Evolutionary conservation across 2,797 vertebrate genomes (phyloP).

Genomic region (Lacerta agilis): DNA sequence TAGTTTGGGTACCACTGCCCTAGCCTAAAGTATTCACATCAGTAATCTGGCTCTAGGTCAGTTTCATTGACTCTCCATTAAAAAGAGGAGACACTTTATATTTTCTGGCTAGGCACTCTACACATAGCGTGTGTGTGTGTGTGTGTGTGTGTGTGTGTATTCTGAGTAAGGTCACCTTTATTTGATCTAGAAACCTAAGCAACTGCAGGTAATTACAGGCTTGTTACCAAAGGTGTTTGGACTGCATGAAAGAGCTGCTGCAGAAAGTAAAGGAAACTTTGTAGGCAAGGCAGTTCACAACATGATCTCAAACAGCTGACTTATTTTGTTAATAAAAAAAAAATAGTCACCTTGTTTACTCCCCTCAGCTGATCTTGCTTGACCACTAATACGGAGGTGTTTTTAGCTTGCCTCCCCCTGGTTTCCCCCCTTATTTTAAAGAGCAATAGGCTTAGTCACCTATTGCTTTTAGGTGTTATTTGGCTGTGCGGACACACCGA

Average conservation of each 20-base stretch:
- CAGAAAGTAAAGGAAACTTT: slow-evolving; percentile 44
- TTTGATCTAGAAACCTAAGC: slow-evolving; percentile 10
- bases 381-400: neutral
- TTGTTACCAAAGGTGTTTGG: slow-evolving; percentile 58
- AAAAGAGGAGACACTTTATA: neutral
- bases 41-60: neutral
- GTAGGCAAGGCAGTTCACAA: slow-evolving; percentile 44
- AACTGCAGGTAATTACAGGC: slow-evolving; percentile 60
- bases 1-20: neutral
- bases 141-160: neutral
- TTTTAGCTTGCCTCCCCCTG: slow-evolving; percentile 21
- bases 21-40: neutral
- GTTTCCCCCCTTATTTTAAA: slow-evolving; percentile 44
- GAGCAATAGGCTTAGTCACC: neutral
- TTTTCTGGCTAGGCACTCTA: neutral
- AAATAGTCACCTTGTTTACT: slow-evolving; percentile 52
- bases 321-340: slow-evolving; percentile 17
- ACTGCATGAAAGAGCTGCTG: slow-evolving; percentile 42
- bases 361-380: slow-evolving; percentile 52
- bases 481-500: neutral
- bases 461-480: slow-evolving; percentile 3
- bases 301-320: neutral
- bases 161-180: neutral
- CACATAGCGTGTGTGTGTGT: neutral
- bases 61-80: neutral